Percentiles rank a stretch among this genome's conserved stretches.
phyloP scores from a whole-genome alignment of 2,797 vertebrate genomes.

The Artibeus lituratus region DNA sequence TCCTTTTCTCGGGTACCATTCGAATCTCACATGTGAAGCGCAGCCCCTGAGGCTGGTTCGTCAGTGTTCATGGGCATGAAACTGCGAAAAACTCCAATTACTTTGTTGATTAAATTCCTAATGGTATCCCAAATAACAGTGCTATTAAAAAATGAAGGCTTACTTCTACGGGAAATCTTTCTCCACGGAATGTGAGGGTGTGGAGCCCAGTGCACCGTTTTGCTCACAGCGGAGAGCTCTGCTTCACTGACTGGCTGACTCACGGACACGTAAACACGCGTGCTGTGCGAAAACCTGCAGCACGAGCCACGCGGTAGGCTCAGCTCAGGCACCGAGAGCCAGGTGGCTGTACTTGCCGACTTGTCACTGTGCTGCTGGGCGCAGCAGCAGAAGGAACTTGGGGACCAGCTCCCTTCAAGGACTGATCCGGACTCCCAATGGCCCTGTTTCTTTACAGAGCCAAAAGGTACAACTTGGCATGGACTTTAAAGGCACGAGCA shows the following conservation, averaged over 20 bases:
- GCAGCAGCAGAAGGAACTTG: neutral
- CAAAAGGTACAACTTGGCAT: neutral
- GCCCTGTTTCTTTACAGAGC: neutral
- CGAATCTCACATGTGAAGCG: neutral
- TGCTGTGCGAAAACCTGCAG: neutral
- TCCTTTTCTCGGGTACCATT: neutral
- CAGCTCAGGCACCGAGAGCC: accelerated
- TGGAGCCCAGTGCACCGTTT: neutral
- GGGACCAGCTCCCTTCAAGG: neutral
- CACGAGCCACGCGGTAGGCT: neutral
- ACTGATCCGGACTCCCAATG: neutral
- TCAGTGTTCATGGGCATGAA: constrained; percentile 26
- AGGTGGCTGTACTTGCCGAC: accelerated
- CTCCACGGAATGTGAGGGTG: neutral
- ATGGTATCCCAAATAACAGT: constrained; percentile 2
- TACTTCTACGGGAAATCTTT: constrained; percentile 6
- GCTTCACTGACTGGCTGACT: neutral
- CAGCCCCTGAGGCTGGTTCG: neutral
- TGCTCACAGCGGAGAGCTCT: neutral
- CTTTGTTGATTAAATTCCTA: constrained; percentile 53
- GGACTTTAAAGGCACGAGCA: neutral
- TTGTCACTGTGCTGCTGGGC: neutral
- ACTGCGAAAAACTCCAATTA: constrained; percentile 43
- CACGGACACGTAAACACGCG: constrained; percentile 22
- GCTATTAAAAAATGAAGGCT: neutral